A percentile compares a stretch with the other conserved stretches of the same genome.
Conservation (phyloP, 2,797 vertebrate species). For the Anguilla anguilla region DNA sequence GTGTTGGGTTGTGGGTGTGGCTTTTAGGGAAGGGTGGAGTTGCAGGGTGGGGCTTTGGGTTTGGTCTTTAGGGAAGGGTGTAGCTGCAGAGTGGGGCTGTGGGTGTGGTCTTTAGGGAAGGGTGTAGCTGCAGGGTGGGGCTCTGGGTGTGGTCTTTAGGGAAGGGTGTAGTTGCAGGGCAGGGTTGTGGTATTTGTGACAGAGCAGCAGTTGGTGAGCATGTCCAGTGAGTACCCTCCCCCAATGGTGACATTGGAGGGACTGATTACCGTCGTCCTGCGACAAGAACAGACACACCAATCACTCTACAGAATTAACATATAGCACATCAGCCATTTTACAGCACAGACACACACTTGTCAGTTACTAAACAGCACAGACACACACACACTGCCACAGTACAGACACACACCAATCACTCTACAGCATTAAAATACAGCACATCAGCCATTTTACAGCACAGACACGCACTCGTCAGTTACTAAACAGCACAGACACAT, state of each 20-base stretch:
- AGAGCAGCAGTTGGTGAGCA: constrained; percentile 53
- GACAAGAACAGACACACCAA: constrained; percentile 25
- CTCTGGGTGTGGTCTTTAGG: background rate
- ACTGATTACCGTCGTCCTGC: constrained; percentile 47
- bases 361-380: background rate
- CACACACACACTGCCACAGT: background rate
- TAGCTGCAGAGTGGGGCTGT: too few species aligned
- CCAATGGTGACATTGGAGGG: constrained; percentile 43
- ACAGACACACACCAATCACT: background rate
- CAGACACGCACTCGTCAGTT: too few species aligned
- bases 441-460: too few species aligned
- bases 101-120: too few species aligned
- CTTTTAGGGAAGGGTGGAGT: too few species aligned
- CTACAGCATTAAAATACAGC: too few species aligned
- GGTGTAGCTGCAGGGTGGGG: too few species aligned
- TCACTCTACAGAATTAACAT: background rate
- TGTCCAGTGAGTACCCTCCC: constrained; percentile 46
- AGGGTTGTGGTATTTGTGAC: constrained; percentile 43
- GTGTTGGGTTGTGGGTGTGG: too few species aligned
- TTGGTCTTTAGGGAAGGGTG: too few species aligned
- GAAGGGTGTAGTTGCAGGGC: constrained; percentile 51
- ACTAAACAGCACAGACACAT: background rate
- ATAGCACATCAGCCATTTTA: background rate
- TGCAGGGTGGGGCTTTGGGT: too few species aligned
- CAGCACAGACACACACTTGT: background rate